These are phyloP conservation scores for Aethina tumida DNA, from an alignment of 1,140 invertebrate genomes.

Conservation along the genomic window DNA sequence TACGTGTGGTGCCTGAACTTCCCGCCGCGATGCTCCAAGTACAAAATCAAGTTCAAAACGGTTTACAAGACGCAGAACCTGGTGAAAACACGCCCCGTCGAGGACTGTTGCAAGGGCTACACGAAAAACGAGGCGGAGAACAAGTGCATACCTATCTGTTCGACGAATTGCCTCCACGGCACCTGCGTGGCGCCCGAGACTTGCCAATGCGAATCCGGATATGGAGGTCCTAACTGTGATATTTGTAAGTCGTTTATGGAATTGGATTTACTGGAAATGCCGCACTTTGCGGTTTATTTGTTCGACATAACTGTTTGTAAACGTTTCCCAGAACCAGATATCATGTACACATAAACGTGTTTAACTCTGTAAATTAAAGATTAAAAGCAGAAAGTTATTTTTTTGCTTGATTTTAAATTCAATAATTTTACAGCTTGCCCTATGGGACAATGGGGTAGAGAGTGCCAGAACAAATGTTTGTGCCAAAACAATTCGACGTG, in stretches of 20 bases:
- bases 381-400: background rate
- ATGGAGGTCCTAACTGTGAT: constrained; percentile 77
- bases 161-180: constrained; percentile 71
- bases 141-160: constrained; percentile 70
- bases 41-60: constrained; percentile 63
- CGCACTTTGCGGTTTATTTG: background rate
- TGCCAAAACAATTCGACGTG: constrained; percentile 67
- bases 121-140: constrained; percentile 47
- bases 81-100: constrained; percentile 61
- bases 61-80: constrained; percentile 62
- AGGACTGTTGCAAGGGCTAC: constrained; percentile 79
- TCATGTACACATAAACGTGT: background rate
- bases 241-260: constrained; percentile 58
- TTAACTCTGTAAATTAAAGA: constrained; percentile 1
- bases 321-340: background rate
- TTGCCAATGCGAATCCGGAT: constrained; percentile 79
- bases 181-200: constrained; percentile 73
- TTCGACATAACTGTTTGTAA: background rate
- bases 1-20: constrained; percentile 74
- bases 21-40: constrained; percentile 77
- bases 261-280: constrained; percentile 2
- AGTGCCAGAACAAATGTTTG: constrained; percentile 58
- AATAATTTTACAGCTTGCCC: constrained; percentile 55
- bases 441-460: constrained; percentile 55
- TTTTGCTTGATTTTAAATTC: background rate